Evolutionary conservation across 2,888 invertebrate genomes (phyloP), one percentile per base, ranked within the genome.

Genomic region (Tipula vernalis): DNA sequence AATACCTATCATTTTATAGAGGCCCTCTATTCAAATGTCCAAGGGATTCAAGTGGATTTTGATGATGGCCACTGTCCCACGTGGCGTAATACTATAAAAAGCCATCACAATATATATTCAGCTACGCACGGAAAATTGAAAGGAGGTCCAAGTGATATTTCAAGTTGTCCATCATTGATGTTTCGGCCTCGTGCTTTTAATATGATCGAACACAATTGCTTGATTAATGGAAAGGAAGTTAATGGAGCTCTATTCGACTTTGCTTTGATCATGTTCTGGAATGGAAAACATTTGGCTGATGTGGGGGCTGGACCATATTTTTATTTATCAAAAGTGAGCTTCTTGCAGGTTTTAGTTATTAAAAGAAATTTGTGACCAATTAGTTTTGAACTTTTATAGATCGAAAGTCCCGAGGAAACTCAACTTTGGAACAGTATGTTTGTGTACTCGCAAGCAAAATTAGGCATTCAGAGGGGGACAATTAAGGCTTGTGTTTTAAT

Each of bases 11-110:
- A 94, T 89, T 94, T 94, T 89, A 91, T 92, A 0, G 91, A 92
- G 8, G 93, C 94, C 0, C 90, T 95, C 0, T 92, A 92, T 87
- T 91, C 93, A 71, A 92, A 93, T 88, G 93, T 94, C 0, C 93
- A 94, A 90, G 94, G 94, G 5, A 92, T 94, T 36, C 94, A 94
- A 90, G 94, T 93, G 6, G 95, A 95, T 89, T 95, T 95, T 91
- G 95, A 95, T 88, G 95, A 95, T 91, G 95, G 95, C 0, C 95
- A 95, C 89, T 95, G 95, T 88, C 95, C 95, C 0, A 94, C 94
- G 0, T 95, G 95, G 95, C 91, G 90, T 87, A 95, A 95, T 89
- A 95, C 95, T 90, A 91, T 95, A 42, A 89, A 92, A 36, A 95
- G 95, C 5, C 93, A 93, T 87, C 92, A 94, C 88, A 95, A 95